Evolutionary conservation across 2,888 invertebrate species (phyloP).

Genomic region (Norana najaformis): DNA sequence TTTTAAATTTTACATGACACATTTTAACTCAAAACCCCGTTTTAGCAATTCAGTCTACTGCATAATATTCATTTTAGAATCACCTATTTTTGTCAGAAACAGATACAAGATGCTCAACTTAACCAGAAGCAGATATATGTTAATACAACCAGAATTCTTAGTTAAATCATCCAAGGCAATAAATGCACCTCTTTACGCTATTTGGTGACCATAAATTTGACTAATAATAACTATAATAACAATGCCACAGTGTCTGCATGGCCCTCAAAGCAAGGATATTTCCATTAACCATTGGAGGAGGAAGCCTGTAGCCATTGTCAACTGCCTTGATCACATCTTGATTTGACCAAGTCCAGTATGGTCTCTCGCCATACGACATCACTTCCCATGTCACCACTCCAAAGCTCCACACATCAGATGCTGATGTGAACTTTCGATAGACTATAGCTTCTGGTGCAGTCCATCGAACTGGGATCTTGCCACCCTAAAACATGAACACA

Average conservation of each 20-base stretch:
- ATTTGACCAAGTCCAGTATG: constrained; percentile 99
- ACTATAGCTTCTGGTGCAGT: constrained; percentile 98
- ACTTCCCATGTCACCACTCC: constrained; percentile 99
- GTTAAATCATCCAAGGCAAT: background rate
- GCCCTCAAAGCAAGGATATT: background rate
- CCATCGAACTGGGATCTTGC: constrained; percentile 98
- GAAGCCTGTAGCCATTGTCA: constrained; percentile 83
- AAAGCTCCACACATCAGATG: constrained; percentile 99
- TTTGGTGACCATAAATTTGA: background rate
- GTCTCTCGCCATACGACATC: constrained; percentile 97
- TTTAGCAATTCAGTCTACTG: background rate
- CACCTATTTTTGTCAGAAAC: background rate
- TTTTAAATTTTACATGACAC: background rate
- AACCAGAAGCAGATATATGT: background rate
- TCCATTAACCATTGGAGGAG: constrained; percentile 65
- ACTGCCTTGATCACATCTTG: constrained; percentile 98
- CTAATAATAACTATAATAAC: background rate
- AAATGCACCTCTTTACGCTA: background rate
- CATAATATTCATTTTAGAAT: background rate
- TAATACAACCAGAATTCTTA: background rate
- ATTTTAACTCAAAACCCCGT: background rate
- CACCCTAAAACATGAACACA: constrained; percentile 71
- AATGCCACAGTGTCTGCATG: background rate
- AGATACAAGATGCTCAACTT: background rate
- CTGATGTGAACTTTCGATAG: constrained; percentile 96